These are phyloP conservation scores for Tachypleus tridentatus DNA, from an alignment of 1,140 invertebrate genomes.

Conservation along the genomic window DNA sequence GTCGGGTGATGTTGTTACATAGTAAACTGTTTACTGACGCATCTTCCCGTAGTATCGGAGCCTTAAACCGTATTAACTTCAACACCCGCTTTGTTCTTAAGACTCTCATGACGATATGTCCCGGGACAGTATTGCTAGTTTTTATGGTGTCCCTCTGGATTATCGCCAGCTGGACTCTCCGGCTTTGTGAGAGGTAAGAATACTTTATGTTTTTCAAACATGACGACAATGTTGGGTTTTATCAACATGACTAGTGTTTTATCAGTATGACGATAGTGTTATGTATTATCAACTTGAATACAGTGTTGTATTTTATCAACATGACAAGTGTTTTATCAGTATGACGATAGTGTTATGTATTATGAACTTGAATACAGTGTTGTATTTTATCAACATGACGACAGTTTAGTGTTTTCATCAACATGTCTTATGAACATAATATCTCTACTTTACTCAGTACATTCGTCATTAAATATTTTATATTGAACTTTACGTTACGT, in stretches of 20 bases:
- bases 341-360: no score
- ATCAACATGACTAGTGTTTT: neutral
- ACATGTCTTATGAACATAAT: no score
- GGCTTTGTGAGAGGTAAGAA: constrained; percentile 94
- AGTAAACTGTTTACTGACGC: constrained; percentile 98
- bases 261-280: no score
- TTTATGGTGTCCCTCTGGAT: constrained; percentile 99
- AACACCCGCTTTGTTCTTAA: constrained; percentile 98
- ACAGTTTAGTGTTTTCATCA: no score
- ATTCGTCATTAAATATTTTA: no score
- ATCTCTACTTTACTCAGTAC: no score
- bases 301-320: neutral
- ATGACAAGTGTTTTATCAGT: no score
- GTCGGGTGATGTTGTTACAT: constrained; percentile 97
- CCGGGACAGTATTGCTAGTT: constrained; percentile 92
- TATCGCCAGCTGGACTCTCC: constrained; percentile 95
- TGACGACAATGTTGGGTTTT: neutral
- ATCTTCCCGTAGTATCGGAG: constrained; percentile 65
- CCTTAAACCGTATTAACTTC: constrained; percentile 98
- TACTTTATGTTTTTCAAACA: constrained; percentile 4
- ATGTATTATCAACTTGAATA: neutral
- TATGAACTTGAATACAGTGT: no score
- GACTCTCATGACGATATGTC: constrained; percentile 99
- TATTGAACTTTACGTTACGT: no score
- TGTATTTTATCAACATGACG: no score